Evolutionary conservation across 1,140 invertebrate genomes (phyloP).

Genomic region (Venustaconcha ellipsiformis): DNA sequence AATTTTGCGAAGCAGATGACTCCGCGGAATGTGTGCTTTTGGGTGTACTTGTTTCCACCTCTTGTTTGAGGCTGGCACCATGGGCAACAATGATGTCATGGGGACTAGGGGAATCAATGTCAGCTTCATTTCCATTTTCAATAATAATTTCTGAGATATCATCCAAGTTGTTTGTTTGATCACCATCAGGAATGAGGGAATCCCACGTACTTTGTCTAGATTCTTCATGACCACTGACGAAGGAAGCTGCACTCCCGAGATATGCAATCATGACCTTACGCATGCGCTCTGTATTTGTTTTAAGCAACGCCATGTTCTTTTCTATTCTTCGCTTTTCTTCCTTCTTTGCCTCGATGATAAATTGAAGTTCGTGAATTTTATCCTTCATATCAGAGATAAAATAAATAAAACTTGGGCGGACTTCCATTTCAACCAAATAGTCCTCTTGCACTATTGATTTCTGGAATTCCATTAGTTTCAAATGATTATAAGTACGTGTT

Average conservation of each 20-base stretch:
- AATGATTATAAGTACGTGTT: conserved; percentile 21
- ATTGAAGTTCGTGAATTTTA: conserved; percentile 22
- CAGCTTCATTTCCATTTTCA: conserved; percentile 21
- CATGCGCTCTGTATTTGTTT: conserved; percentile 36
- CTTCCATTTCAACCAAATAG: conserved; percentile 41
- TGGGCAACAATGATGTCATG: neutral
- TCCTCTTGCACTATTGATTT: conserved; percentile 36
- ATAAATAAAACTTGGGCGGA: conserved; percentile 47
- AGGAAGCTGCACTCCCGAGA: conserved; percentile 15
- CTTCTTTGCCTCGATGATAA: conserved; percentile 7
- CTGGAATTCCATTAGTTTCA: conserved; percentile 43
- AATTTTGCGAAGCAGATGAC: no score
- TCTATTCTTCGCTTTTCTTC: conserved; percentile 28
- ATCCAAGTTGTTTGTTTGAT: neutral
- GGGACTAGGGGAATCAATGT: conserved; percentile 5
- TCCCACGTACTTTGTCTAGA: conserved; percentile 12
- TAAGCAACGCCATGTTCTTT: conserved; percentile 25
- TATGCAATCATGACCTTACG: conserved; percentile 27
- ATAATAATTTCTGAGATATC: conserved; percentile 3
- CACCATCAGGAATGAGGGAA: neutral
- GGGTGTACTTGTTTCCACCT: no score
- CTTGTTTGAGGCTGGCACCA: no score
- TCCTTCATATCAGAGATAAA: conserved; percentile 36
- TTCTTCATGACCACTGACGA: neutral
- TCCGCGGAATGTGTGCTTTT: no score